Evolutionary conservation across 1,140 invertebrate species (phyloP).

Genomic region (Streblospio benedicti): DNA sequence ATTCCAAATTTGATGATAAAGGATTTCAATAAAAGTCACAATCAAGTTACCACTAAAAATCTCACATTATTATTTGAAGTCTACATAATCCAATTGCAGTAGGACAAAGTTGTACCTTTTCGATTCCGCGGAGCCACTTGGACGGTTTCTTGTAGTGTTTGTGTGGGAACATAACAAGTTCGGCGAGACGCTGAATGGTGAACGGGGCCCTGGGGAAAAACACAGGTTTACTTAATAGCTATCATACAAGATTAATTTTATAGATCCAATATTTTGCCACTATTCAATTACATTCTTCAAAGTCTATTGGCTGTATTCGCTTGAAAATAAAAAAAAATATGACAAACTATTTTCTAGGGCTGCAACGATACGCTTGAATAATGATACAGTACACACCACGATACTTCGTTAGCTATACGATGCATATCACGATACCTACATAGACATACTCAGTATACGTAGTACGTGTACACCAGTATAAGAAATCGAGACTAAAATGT

Average conservation of each 20-base stretch:
- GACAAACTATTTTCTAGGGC: neutral
- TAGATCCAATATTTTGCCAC: too few species aligned
- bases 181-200: constrained; percentile 89
- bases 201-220: constrained; percentile 86
- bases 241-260: neutral
- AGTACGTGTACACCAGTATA: too few species aligned
- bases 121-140: constrained; percentile 81
- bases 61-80: neutral
- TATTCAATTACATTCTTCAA: too few species aligned
- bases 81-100: neutral
- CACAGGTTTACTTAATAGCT: too few species aligned
- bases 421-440: too few species aligned
- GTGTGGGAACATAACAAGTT: constrained; percentile 78
- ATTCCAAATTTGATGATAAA: neutral
- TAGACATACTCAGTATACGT: too few species aligned
- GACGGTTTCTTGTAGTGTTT: constrained; percentile 91
- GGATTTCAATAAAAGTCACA: constrained; percentile 5
- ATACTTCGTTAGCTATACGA: too few species aligned
- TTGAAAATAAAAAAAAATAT: constrained; percentile 12
- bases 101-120: constrained; percentile 40
- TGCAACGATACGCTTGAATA: constrained; percentile 1
- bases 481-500: too few species aligned
- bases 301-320: too few species aligned
- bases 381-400: constrained; percentile 7
- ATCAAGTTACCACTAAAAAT: neutral